phyloP scores from a whole-genome alignment of 1,140 invertebrate genomes.

The Melitaea cinxia region DNA sequence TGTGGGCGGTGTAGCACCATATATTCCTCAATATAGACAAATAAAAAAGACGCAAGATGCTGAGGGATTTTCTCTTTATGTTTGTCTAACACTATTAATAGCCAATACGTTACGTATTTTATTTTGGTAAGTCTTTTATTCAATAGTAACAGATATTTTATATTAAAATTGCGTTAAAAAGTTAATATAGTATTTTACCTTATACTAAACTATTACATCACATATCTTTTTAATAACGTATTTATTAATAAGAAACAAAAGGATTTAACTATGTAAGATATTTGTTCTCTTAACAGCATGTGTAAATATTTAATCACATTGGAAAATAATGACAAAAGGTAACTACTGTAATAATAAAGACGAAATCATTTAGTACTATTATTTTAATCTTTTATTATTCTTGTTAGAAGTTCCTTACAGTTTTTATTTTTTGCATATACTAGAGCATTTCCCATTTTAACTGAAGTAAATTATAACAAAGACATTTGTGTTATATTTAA shows the following conservation, averaged over 20 bases:
- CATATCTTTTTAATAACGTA: neutral
- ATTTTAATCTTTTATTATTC: neutral
- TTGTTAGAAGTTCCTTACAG: no score
- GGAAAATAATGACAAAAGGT: conserved; percentile 2
- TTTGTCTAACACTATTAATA: conserved; percentile 96
- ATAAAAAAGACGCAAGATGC: conserved; percentile 95
- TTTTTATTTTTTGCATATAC: no score
- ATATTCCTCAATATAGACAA: conserved; percentile 96
- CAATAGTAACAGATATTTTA: neutral
- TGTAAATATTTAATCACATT: conserved; percentile 10
- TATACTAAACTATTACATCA: neutral
- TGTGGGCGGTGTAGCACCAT: conserved; percentile 92
- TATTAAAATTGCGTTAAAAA: neutral
- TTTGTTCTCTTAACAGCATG: conserved; percentile 6
- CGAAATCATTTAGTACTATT: no score
- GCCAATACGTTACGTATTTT: conserved; percentile 98
- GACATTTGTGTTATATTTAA: no score
- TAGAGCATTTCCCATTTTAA: no score
- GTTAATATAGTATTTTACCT: neutral
- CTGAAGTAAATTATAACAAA: no score
- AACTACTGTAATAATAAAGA: no score
- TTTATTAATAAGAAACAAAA: neutral
- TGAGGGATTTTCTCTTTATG: conserved; percentile 97
- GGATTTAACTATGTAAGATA: neutral
- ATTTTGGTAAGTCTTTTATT: conserved; percentile 92